Conservation (phyloP, 53 echinoderm and acorn worm species). For the Holothuria leucospilota region DNA sequence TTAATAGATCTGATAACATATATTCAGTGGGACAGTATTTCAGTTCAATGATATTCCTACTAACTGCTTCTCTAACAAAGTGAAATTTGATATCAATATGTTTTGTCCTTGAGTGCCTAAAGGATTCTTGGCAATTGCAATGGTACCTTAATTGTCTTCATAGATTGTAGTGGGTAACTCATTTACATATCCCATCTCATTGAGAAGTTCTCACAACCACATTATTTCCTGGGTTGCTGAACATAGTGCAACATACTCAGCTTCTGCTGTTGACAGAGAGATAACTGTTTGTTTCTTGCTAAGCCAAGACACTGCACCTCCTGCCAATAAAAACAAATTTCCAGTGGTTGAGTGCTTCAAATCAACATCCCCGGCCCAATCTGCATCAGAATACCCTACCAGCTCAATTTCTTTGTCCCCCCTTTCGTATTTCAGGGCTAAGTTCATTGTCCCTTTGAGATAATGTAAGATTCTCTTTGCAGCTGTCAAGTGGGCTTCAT, state of each 20-base stretch:
- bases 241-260: too few relatives aligned
- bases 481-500: too few relatives aligned
- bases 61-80: too few relatives aligned
- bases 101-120: not conserved
- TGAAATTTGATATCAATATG: constrained; percentile 10
- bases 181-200: not conserved
- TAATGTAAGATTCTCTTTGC: too few relatives aligned
- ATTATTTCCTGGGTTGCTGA: too few relatives aligned
- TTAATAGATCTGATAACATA: too few relatives aligned
- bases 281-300: too few relatives aligned
- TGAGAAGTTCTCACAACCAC: not conserved
- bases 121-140: not conserved
- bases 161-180: not conserved
- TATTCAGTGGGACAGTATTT: too few relatives aligned
- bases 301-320: constrained; percentile 8
- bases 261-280: constrained; percentile 1
- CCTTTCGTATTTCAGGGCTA: not conserved
- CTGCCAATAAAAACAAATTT: constrained; percentile 4
- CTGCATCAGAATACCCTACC: constrained; percentile 4
- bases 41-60: too few relatives aligned
- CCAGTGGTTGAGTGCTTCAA: not conserved
- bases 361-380: constrained; percentile 14
- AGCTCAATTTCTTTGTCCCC: not conserved
- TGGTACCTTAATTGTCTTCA: not conserved
- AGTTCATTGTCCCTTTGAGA: too few relatives aligned